Base-by-base conservation (phyloP, 2,888 invertebrate genomes). In the Polyommatus iphigenia region DNA sequence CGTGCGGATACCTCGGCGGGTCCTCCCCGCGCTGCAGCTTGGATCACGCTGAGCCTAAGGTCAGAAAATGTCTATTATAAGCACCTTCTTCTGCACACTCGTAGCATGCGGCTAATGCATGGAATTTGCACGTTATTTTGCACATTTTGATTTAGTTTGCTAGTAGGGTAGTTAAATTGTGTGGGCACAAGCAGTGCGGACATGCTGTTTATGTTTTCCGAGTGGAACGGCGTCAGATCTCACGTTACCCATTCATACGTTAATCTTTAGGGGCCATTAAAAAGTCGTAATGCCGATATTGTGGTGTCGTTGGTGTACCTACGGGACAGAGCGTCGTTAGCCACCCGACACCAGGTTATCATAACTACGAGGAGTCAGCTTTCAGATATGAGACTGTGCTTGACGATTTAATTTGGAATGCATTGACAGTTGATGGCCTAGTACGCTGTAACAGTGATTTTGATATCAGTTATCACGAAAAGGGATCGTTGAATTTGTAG, bases 1-100 rank as follows among this genome's bases (percentile, higher is more conserved):
- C 95, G 90, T 95, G 95, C 91, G 95, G 95, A 90, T 95, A 95
- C 92, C 91, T 95, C 87, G 95, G 95, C 88, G 92, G 94, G 82
- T 92, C 94, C 84, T 93, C 95, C 83, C 92, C 95, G 86, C 91
- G 92, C 85, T 93, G 93, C 94, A 91, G 89, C 85, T 85, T 93
- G 90, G 94, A 93, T 83, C 92, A 92, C 89, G 84, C 90, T 84
- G 94, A 94, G 85, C 92, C 94, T 81, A 94, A 94, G 94, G 94
- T 94, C 87, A 93, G 92, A 86, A 85, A 78, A 78, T 36, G 79
- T 78, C 78, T 76, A 18, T 78, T 71, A 29, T 73, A 78, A 78
- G 81, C 81, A 82, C 80, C 79, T 78, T 78, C 79, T 36, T 36
- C 41, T 67, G 62, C 76, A 77, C 76, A 18, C 13, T 46, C 20